phyloP scores from a whole-genome alignment of 2,888 invertebrate species.

The Drosophila fungiperda region DNA sequence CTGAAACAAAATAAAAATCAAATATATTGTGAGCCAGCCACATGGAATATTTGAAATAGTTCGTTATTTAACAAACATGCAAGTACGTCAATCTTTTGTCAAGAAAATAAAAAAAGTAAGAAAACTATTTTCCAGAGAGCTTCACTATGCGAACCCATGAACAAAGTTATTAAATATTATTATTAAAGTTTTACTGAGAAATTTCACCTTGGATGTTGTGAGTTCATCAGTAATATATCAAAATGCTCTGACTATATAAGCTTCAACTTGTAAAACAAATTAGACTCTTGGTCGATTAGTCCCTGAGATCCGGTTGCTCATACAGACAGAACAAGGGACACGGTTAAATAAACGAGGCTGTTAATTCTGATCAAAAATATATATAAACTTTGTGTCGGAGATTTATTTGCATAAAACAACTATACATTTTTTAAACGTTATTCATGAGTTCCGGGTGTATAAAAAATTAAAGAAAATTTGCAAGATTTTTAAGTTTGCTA shows the following conservation, averaged over 20 bases:
- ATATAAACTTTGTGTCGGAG: not conserved
- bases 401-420: not conserved
- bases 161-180: not conserved
- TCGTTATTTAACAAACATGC: slow-evolving; percentile 15
- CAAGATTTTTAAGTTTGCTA: slow-evolving; percentile 31
- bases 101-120: not conserved
- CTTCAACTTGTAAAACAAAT: not conserved
- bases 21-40: slow-evolving; percentile 5
- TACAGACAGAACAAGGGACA: not conserved
- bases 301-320: accelerated
- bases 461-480: slow-evolving; percentile 17
- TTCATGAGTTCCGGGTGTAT: not conserved
- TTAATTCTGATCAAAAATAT: not conserved
- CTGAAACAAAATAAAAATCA: slow-evolving; percentile 11
- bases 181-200: not conserved
- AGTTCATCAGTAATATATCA: not conserved
- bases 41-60: slow-evolving; percentile 1
- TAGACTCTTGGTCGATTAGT: not conserved
- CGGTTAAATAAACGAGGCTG: not conserved
- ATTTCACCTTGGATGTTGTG: not conserved
- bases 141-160: not conserved
- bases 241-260: not conserved
- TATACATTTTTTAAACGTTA: not conserved
- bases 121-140: not conserved
- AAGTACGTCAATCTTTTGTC: not conserved